Percentiles rank a stretch among this genome's conserved stretches.
phyloP scores from a whole-genome alignment of 23 tunicate genomes.

The Styela clava region DNA sequence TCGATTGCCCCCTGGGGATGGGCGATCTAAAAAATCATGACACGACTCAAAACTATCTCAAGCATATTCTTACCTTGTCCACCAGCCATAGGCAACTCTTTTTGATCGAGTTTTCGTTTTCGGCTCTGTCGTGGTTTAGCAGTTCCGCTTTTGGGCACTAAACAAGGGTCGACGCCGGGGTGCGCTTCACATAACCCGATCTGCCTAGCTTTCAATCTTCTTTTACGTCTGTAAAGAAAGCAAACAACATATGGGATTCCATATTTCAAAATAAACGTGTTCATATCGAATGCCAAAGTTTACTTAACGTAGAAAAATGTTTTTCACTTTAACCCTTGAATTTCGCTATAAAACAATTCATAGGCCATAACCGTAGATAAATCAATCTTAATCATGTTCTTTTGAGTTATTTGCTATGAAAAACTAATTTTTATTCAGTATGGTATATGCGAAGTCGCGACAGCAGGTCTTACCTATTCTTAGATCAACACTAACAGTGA shows the following conservation, averaged over 20 bases:
- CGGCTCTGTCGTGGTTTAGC: slow-evolving; percentile 31
- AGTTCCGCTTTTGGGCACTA: slow-evolving; percentile 31
- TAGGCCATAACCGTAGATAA: too few relatives aligned
- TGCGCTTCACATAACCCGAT: neutral
- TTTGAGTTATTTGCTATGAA: too few relatives aligned
- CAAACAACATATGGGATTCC: neutral
- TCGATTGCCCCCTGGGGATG: neutral
- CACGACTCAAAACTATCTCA: neutral
- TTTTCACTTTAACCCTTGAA: too few relatives aligned
- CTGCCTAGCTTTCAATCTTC: slow-evolving; percentile 4
- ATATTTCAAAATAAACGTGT: too few relatives aligned
- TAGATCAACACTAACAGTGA: neutral
- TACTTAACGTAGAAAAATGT: too few relatives aligned
- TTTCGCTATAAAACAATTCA: too few relatives aligned
- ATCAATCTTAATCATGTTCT: too few relatives aligned
- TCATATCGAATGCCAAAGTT: too few relatives aligned
- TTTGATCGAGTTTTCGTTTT: neutral
- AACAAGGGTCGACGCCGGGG: slow-evolving; percentile 23
- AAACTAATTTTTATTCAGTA: neutral
- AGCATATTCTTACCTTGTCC: slow-evolving; percentile 15
- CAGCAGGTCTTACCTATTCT: neutral
- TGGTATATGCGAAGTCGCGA: neutral
- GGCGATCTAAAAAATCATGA: neutral
- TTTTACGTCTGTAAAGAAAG: slow-evolving; percentile 5
- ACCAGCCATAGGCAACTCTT: neutral